Evolutionary conservation across 2,113 vertebrate species (phyloP).

Genomic region (Vimba vimba): DNA sequence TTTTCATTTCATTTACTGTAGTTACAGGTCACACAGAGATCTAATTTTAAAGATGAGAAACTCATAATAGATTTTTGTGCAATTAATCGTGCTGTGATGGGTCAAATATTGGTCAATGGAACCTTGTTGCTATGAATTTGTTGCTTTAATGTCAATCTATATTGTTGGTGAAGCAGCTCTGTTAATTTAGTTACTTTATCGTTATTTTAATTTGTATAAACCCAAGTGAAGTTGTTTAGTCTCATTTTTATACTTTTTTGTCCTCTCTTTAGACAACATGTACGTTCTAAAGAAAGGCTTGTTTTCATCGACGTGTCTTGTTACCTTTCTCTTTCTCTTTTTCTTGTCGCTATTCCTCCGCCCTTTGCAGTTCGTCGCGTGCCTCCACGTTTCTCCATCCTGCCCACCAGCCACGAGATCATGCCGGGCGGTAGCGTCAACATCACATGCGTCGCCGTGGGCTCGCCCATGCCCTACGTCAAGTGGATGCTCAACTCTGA

Average conservation of each 20-base stretch:
- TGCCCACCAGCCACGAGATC: slow-evolving; percentile 94
- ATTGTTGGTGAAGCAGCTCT: slow-evolving; percentile 96
- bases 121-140: slow-evolving; percentile 98
- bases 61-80: slow-evolving; percentile 99
- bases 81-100: slow-evolving; percentile 97
- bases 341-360: slow-evolving; percentile 68
- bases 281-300: slow-evolving; percentile 68
- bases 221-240: slow-evolving; percentile 53
- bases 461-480: slow-evolving; percentile 98
- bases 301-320: slow-evolving; percentile 76
- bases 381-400: slow-evolving; percentile 96
- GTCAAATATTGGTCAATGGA: slow-evolving; percentile 94
- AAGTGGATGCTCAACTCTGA: slow-evolving; percentile 98
- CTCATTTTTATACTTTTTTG: slow-evolving; percentile 57
- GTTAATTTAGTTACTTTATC: slow-evolving; percentile 78
- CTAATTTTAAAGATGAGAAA: slow-evolving; percentile 95
- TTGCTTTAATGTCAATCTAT: slow-evolving; percentile 96
- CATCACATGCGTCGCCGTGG: slow-evolving; percentile 98
- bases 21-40: slow-evolving; percentile 45
- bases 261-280: slow-evolving; percentile 69
- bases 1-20: background rate
- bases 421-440: slow-evolving; percentile 98
- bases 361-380: slow-evolving; percentile 91
- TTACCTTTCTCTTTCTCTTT: slow-evolving; percentile 82
- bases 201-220: slow-evolving; percentile 49